These are phyloP conservation scores for Anabas testudineus DNA, from an alignment of 2,797 vertebrate genomes.

Conservation along the genomic window DNA sequence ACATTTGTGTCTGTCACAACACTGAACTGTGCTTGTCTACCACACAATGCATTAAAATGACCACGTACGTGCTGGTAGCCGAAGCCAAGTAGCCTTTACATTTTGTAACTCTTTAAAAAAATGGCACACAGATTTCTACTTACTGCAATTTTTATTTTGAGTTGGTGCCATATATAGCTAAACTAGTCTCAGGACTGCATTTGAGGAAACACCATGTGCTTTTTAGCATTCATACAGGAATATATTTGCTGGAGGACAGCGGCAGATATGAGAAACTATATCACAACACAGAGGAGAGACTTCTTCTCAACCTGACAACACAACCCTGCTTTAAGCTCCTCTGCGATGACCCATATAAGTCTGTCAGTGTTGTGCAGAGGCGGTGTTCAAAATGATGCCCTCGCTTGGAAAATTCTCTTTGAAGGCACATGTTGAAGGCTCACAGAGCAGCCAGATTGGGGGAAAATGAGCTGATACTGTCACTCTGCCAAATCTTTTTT, in stretches of 20 bases:
- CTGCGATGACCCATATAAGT: constrained; percentile 83
- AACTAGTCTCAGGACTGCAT: constrained; percentile 9
- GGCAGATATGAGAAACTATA: constrained; percentile 36
- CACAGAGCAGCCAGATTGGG: constrained; percentile 55
- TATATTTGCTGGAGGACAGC: constrained; percentile 38
- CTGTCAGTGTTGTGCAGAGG: constrained; percentile 74
- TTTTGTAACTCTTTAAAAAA: background rate
- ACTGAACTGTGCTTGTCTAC: background rate
- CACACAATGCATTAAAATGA: background rate
- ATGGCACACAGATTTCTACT: background rate
- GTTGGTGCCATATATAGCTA: constrained; percentile 1
- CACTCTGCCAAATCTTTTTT: constrained; percentile 57
- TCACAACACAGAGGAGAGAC: constrained; percentile 41
- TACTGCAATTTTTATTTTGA: constrained; percentile 12
- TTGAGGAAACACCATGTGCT: constrained; percentile 8
- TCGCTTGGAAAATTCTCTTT: constrained; percentile 77
- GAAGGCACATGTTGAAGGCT: constrained; percentile 71
- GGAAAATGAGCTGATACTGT: constrained; percentile 55
- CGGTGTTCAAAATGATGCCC: constrained; percentile 72
- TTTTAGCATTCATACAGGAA: constrained; percentile 13
- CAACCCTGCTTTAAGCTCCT: constrained; percentile 54
- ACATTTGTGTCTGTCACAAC: too few species aligned
- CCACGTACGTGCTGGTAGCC: background rate
- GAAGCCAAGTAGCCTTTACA: too few species aligned
- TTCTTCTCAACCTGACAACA: constrained; percentile 65